These are phyloP conservation scores for Amblyjoppa proteus DNA, from an alignment of 2,888 invertebrate species.

Conservation along the genomic window DNA sequence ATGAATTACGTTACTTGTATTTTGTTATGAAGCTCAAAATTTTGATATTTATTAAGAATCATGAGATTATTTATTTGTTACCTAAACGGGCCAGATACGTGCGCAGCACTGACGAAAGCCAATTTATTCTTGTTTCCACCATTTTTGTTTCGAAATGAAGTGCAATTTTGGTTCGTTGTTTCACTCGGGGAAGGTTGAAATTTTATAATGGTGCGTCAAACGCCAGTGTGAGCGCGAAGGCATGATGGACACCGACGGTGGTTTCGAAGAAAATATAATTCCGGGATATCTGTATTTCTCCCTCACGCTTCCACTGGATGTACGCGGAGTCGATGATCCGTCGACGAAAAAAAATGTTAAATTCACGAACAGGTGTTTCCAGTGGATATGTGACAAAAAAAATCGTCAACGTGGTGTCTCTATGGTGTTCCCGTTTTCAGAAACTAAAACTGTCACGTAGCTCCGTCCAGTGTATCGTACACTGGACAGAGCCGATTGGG, in stretches of 20 bases:
- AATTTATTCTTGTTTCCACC: background rate
- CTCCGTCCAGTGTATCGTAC: background rate
- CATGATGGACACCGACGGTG: background rate
- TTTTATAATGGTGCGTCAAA: background rate
- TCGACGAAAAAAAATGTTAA: background rate
- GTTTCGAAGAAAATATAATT: background rate
- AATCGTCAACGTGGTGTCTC: background rate
- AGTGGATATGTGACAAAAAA: background rate
- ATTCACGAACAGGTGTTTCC: background rate
- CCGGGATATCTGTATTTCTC: background rate
- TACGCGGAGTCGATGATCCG: background rate
- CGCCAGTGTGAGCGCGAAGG: background rate
- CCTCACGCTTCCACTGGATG: background rate
- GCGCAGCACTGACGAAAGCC: background rate
- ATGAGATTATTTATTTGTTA: background rate
- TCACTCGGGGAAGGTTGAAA: background rate
- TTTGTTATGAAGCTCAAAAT: background rate
- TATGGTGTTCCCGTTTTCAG: background rate
- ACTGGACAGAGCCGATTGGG: background rate
- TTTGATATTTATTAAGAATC: background rate
- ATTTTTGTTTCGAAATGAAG: background rate
- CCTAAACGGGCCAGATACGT: background rate
- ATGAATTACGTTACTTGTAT: constrained; percentile 36
- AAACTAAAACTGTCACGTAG: background rate
- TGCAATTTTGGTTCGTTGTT: background rate